Evolutionary conservation across 2,797 vertebrate genomes (phyloP).

Genomic region (Falco naumanni): DNA sequence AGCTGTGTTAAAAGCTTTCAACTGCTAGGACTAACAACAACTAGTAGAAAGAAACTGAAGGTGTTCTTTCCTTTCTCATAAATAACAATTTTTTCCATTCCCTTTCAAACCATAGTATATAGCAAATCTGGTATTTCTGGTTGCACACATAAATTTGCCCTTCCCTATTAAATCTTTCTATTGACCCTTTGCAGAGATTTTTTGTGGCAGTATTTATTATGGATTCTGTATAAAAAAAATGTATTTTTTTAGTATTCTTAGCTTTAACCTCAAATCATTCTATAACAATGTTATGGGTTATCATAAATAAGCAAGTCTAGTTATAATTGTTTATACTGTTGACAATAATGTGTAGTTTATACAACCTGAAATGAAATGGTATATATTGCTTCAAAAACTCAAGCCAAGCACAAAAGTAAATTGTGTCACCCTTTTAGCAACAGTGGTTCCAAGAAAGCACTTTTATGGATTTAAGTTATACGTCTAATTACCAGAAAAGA

Average conservation of each 20-base stretch:
- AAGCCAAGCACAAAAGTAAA: slow-evolving; percentile 48
- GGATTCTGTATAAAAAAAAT: neutral
- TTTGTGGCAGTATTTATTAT: neutral
- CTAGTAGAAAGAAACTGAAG: neutral
- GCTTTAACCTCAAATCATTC: slow-evolving; percentile 20
- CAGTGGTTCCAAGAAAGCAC: slow-evolving; percentile 20
- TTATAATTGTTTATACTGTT: slow-evolving; percentile 42
- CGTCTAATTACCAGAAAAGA: slow-evolving; percentile 41
- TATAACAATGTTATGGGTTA: neutral
- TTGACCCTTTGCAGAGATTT: neutral
- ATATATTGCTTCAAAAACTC: slow-evolving; percentile 4
- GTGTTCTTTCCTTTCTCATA: neutral
- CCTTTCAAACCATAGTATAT: neutral
- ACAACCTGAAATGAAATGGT: slow-evolving; percentile 45
- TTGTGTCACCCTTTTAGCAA: slow-evolving; percentile 16
- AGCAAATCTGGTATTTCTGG: neutral
- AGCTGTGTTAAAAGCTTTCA: neutral
- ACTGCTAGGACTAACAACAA: neutral
- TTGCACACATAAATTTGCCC: neutral
- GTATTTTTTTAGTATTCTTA: neutral
- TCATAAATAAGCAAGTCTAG: slow-evolving; percentile 11
- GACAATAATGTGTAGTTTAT: slow-evolving; percentile 33
- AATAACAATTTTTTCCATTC: neutral
- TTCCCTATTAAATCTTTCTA: neutral
- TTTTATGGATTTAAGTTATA: slow-evolving; percentile 48